phyloP scores from a whole-genome alignment of 2,888 invertebrate genomes.

The Sinelater perroti region DNA sequence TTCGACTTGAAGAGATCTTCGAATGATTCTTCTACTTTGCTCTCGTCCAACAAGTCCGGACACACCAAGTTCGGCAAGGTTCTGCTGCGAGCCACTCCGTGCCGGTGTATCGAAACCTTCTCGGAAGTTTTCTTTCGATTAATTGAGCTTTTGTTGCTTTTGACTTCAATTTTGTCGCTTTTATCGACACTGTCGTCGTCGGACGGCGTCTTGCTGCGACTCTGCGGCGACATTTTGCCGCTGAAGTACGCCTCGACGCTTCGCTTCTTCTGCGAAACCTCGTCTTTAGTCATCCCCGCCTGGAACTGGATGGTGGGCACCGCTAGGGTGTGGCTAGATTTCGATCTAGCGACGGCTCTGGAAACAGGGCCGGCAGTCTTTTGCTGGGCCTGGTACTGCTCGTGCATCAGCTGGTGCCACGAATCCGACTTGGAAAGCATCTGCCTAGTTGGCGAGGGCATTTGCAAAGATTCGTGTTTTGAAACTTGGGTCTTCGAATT shows the following conservation, averaged over 20 bases:
- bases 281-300: constrained; percentile 74
- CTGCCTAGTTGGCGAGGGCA: constrained; percentile 26
- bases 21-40: constrained; percentile 87
- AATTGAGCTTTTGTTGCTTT: constrained; percentile 49
- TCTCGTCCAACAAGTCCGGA: constrained; percentile 75
- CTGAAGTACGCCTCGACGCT: constrained; percentile 79
- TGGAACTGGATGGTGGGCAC: constrained; percentile 80
- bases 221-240: constrained; percentile 61
- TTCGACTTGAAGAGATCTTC: constrained; percentile 76
- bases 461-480: neutral
- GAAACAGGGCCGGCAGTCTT: constrained; percentile 59
- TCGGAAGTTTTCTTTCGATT: constrained; percentile 64
- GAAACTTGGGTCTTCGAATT: neutral
- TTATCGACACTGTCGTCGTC: constrained; percentile 42
- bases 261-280: constrained; percentile 73
- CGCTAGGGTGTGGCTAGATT: constrained; percentile 77
- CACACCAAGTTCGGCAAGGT: constrained; percentile 78
- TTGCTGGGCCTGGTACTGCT: constrained; percentile 46
- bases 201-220: constrained; percentile 37
- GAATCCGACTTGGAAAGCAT: constrained; percentile 73
- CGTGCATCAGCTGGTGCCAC: constrained; percentile 76
- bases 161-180: constrained; percentile 26
- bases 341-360: constrained; percentile 66
- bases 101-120: constrained; percentile 59
- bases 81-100: constrained; percentile 73